Evolutionary conservation across 2,888 invertebrate genomes (phyloP), one percentile per base, ranked within the genome.

Genomic region (Sarcophaga variegata): DNA sequence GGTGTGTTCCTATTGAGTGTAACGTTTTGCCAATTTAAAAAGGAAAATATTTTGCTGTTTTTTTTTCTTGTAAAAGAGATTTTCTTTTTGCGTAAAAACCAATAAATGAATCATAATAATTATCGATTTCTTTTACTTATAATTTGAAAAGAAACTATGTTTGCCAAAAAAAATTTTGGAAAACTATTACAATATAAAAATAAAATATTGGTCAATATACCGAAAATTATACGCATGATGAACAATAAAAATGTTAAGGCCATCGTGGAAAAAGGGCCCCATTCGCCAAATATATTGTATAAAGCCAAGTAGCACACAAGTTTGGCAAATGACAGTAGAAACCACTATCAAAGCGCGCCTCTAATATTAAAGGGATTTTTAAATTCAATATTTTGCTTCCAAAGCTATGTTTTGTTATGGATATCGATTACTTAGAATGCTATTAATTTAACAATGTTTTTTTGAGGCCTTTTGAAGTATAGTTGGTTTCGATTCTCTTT

Each of bases 41-140:
- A 37, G 37, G 62, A 10, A 74, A 45, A 37, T 62, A 60, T 45
- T 62, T 45, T 25, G 10, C 17, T 17, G 10, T 17, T 37, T 37
- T 37, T 67, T 67, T 70, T 63, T 3, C 25, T 75, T 49, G 47
- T 64, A 64, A 75, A 74, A 20, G 3, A 72, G 17, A 25, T 63
- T 63, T 37, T 37, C 47, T 6, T 67, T 77, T 67, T 67, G 17
- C 49, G n/a, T 74, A 47, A 47, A 25, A 63, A 45, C 25, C 14
- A 63, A 64, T 66, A 27, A 76, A 54, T 66, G 54, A 76, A 77
- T 67, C 66, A 67, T 67, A 67, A 77, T 37, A 59, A 67, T 54
- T 64, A 76, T 66, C 54, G 10, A 76, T 75, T 64, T 64, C 11
- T 45, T 59, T 70, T 59, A n/a, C 3, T 59, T 49, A 70, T 22